Conservation (phyloP, 2,113 vertebrate genomes). For the Corvus hawaiiensis region DNA sequence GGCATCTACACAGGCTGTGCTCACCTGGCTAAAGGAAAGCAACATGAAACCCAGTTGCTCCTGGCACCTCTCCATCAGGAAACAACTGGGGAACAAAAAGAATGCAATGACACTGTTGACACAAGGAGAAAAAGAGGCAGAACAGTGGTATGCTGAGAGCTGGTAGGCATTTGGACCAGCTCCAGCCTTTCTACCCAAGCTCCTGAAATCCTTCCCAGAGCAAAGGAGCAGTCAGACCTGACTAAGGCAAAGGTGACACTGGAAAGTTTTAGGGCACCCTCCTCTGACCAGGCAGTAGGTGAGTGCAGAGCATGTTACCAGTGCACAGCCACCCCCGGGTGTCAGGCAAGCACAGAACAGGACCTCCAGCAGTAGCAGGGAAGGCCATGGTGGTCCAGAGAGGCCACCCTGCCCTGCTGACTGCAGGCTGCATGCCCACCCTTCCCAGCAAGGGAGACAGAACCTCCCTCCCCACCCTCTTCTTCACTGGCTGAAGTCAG, state of each 20-base stretch:
- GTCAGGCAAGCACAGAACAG: background rate
- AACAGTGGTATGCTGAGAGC: background rate
- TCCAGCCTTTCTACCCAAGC: background rate
- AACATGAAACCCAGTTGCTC: background rate
- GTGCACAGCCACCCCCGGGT: rapidly evolving
- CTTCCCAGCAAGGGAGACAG: background rate
- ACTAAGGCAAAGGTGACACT: background rate
- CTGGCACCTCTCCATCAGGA: background rate
- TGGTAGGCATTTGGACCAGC: background rate
- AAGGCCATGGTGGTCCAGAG: background rate
- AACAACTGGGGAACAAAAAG: background rate
- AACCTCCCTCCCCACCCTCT: background rate
- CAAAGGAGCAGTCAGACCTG: background rate
- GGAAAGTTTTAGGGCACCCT: background rate
- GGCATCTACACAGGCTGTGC: background rate
- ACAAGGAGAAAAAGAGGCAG: background rate
- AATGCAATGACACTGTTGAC: background rate
- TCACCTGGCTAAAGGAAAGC: background rate
- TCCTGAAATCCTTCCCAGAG: background rate
- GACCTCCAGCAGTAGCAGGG: background rate
- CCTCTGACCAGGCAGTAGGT: background rate
- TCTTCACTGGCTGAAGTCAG: background rate
- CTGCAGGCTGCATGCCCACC: background rate
- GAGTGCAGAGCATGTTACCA: background rate
- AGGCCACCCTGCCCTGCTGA: background rate